Conservation (phyloP, 2,797 vertebrate species). For the Protonibea diacanthus region DNA sequence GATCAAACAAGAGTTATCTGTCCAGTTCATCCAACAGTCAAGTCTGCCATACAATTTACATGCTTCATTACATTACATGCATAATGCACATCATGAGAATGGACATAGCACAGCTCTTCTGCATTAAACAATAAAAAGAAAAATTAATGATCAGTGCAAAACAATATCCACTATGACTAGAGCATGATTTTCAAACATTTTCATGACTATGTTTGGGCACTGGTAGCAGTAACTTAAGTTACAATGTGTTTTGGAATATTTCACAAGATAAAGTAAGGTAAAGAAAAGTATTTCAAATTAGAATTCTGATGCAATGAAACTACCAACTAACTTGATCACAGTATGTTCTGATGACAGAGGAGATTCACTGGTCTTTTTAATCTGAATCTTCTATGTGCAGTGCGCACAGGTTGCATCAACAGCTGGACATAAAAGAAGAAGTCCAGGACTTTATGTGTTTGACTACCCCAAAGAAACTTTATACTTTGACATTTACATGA, state of each 20-base stretch:
- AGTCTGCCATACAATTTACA: not conserved
- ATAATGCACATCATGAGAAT: not conserved
- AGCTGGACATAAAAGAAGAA: not conserved
- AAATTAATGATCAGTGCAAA: no score
- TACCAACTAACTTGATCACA: not conserved
- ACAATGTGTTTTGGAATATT: no score
- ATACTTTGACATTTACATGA: not conserved
- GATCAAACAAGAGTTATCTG: not conserved
- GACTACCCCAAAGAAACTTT: not conserved
- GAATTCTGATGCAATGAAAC: not conserved
- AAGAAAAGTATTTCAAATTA: no score
- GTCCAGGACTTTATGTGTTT: not conserved
- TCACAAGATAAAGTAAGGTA: no score
- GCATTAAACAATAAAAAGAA: not conserved
- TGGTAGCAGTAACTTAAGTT: no score
- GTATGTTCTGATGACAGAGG: not conserved
- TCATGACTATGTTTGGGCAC: no score
- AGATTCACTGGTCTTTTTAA: not conserved
- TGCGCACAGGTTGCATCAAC: not conserved
- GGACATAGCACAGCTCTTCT: not conserved
- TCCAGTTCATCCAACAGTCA: no score
- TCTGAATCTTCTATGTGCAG: not conserved
- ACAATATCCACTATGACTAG: no score
- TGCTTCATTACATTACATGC: no score
- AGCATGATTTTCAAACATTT: no score